Evolutionary conservation across 2,888 invertebrate species (phyloP).

Genomic region (Tortrix viridana): DNA sequence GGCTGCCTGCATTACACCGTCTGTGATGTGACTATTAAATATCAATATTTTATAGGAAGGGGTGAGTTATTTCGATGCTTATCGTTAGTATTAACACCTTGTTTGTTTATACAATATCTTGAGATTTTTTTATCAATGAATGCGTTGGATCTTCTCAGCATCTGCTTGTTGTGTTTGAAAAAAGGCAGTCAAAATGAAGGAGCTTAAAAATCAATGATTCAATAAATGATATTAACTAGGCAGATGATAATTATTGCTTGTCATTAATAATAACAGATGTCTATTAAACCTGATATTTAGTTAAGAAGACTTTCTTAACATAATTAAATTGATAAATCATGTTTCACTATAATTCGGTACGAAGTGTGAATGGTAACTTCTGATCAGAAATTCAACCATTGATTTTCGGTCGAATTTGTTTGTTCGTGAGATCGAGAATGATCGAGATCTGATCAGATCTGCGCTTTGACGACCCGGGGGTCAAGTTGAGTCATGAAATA

Average conservation of each 20-base stretch:
- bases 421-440: constrained; percentile 61
- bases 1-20: constrained; percentile 76
- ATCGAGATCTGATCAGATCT: constrained; percentile 64
- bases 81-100: constrained; percentile 80
- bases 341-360: no score
- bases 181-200: constrained; percentile 7
- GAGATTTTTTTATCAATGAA: constrained; percentile 61
- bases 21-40: constrained; percentile 76
- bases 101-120: constrained; percentile 70
- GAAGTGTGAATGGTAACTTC: constrained; percentile 6
- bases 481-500: constrained; percentile 70
- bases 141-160: constrained; percentile 57
- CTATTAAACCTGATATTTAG: background rate
- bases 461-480: constrained; percentile 62
- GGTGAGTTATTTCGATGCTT: constrained; percentile 68
- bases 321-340: no score
- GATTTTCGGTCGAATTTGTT: constrained; percentile 44
- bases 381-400: constrained; percentile 38
- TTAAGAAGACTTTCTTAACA: no score
- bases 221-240: constrained; percentile 22
- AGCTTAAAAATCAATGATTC: constrained; percentile 13
- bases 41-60: constrained; percentile 79
- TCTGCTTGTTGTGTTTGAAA: constrained; percentile 55
- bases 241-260: constrained; percentile 23
- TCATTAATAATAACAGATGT: constrained; percentile 18